Conservation (phyloP, 2,113 vertebrate genomes). For the Sprattus sprattus region DNA sequence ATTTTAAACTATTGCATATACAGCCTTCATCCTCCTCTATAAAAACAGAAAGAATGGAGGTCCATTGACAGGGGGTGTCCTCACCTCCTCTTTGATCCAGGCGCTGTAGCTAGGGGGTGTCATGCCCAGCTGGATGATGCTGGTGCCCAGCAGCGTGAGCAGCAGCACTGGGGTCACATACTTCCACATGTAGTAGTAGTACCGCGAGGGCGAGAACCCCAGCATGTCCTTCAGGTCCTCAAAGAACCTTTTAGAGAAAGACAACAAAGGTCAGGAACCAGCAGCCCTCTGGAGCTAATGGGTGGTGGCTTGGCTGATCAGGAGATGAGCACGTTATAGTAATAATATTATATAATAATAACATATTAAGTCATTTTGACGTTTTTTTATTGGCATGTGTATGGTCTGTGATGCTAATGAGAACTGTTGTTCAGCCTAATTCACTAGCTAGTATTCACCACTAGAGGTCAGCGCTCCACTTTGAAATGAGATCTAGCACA, state of each 20-base stretch:
- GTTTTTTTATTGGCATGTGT: not conserved
- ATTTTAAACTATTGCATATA: too few relatives aligned
- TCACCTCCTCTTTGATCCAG: constrained; percentile 90
- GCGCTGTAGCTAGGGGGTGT: constrained; percentile 89
- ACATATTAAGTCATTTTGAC: not conserved
- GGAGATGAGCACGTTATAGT: not conserved
- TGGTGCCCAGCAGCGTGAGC: constrained; percentile 78
- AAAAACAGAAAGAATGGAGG: too few relatives aligned
- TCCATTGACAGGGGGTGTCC: constrained; percentile 29
- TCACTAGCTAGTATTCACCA: not conserved
- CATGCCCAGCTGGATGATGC: constrained; percentile 84
- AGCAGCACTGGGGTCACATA: constrained; percentile 88
- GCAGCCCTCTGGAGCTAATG: not conserved
- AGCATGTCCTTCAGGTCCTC: constrained; percentile 97
- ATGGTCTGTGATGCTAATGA: not conserved
- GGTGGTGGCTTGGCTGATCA: not conserved
- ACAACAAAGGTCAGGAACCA: not conserved
- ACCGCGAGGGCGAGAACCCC: constrained; percentile 86
- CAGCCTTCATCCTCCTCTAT: too few relatives aligned
- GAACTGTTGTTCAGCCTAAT: not conserved
- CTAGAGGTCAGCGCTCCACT: not conserved
- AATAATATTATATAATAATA: not conserved
- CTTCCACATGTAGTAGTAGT: constrained; percentile 99
- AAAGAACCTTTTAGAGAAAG: constrained; percentile 79
- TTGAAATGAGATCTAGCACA: not conserved